Percentiles rank a stretch among this genome's conserved stretches.
Evolutionary conservation across 2,113 vertebrate species (phyloP).

Genomic region (Porphyrio hochstetteri): DNA sequence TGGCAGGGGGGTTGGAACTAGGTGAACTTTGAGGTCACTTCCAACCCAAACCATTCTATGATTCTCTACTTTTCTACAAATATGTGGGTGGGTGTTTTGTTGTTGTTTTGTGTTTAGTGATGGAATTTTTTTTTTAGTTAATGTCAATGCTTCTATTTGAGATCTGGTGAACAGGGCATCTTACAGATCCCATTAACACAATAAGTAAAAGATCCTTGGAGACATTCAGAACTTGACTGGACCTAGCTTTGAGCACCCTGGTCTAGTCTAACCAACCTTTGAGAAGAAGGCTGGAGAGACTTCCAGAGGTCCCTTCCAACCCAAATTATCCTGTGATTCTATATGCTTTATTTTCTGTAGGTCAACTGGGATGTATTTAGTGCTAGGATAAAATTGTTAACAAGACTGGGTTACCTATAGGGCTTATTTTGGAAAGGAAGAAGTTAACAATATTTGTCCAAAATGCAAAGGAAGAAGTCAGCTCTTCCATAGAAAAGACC

Average conservation of each 20-base stretch:
- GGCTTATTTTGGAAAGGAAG: neutral
- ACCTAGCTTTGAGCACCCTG: neutral
- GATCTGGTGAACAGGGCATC: neutral
- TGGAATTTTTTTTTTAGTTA: neutral
- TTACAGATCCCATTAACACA: accelerated
- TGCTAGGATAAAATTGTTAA: neutral
- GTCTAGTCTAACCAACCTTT: neutral
- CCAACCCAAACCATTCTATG: no score
- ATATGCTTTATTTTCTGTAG: neutral
- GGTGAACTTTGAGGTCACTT: no score
- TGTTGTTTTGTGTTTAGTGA: neutral
- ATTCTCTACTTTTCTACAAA: neutral
- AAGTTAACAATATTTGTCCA: neutral
- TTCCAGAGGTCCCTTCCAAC: neutral
- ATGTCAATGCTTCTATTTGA: neutral
- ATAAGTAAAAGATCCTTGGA: neutral
- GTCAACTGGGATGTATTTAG: neutral
- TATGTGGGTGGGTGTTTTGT: no score
- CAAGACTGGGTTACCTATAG: neutral
- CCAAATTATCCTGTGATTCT: neutral
- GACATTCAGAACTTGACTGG: neutral
- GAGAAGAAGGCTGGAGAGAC: neutral
- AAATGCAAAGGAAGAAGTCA: neutral
- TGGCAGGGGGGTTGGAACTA: no score
- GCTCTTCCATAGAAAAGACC: neutral